Percentiles rank a stretch among this genome's conserved stretches.
Evolutionary conservation across 2,888 invertebrate genomes (phyloP).

Genomic region (Erannis defoliaria): DNA sequence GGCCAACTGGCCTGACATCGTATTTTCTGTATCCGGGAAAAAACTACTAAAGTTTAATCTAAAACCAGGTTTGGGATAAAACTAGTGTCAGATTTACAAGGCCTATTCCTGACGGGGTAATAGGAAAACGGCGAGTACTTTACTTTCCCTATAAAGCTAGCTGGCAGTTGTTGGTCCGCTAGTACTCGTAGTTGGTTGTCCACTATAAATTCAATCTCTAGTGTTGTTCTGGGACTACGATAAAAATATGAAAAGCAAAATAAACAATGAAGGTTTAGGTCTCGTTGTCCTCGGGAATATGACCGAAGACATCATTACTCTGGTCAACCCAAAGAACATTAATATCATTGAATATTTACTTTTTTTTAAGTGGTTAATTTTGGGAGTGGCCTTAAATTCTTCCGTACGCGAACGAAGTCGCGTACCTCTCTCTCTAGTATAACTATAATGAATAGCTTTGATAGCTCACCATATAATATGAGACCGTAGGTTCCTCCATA

Average conservation of each 20-base stretch:
- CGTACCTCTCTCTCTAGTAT: no score
- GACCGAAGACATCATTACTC: no score
- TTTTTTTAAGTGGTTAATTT: no score
- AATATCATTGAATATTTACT: no score
- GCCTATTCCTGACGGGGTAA: background rate
- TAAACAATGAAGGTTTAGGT: no score
- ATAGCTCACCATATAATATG: constrained; percentile 74
- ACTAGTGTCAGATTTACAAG: constrained; percentile 1
- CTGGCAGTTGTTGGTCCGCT: constrained; percentile 1
- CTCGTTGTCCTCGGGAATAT: no score
- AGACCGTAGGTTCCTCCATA: constrained; percentile 76
- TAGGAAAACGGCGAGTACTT: constrained; percentile 8
- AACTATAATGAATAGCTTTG: no score
- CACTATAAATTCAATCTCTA: constrained; percentile 12
- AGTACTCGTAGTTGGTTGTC: no score
- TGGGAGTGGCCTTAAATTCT: no score
- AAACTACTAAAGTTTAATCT: background rate
- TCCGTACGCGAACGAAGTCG: no score
- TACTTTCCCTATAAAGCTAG: constrained; percentile 8
- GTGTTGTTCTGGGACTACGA: background rate
- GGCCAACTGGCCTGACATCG: constrained; percentile 2
- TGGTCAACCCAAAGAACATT: no score
- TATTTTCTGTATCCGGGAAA: background rate
- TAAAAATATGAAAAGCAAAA: background rate
- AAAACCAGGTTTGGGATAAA: constrained; percentile 1